Evolutionary conservation across 2,888 invertebrate genomes (phyloP).

Genomic region (Chloroclysta siterata): DNA sequence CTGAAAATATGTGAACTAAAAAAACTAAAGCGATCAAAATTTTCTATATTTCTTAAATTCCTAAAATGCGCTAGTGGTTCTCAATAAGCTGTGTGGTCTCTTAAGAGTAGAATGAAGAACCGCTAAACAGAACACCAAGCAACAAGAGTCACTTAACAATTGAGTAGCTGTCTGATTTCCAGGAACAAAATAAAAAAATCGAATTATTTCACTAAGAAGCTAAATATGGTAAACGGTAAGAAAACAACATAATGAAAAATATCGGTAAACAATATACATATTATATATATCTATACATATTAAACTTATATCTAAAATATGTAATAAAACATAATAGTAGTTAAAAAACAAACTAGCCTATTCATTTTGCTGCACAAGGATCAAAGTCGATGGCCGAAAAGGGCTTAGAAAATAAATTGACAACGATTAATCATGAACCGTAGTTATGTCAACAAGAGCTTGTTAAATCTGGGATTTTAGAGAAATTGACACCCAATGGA

Average conservation of each 20-base stretch:
- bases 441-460: neutral
- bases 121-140: constrained; percentile 22
- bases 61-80: constrained; percentile 5
- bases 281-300: no score
- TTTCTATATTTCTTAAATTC: no score
- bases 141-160: constrained; percentile 12
- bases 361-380: no score
- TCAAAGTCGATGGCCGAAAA: neutral
- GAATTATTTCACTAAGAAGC: no score
- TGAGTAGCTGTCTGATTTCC: neutral
- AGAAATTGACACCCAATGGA: neutral
- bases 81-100: constrained; percentile 10
- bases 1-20: no score
- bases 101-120: constrained; percentile 14
- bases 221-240: no score
- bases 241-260: no score
- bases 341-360: no score
- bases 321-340: no score
- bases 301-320: no score
- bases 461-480: constrained; percentile 1
- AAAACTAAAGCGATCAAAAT: no score
- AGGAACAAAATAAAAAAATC: neutral
- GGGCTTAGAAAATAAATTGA: neutral
- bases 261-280: no score
- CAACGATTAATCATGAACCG: neutral